Percentiles rank a stretch among this genome's conserved stretches.
Conservation (phyloP, 2,113 vertebrate species). For the Catharus minimus region DNA sequence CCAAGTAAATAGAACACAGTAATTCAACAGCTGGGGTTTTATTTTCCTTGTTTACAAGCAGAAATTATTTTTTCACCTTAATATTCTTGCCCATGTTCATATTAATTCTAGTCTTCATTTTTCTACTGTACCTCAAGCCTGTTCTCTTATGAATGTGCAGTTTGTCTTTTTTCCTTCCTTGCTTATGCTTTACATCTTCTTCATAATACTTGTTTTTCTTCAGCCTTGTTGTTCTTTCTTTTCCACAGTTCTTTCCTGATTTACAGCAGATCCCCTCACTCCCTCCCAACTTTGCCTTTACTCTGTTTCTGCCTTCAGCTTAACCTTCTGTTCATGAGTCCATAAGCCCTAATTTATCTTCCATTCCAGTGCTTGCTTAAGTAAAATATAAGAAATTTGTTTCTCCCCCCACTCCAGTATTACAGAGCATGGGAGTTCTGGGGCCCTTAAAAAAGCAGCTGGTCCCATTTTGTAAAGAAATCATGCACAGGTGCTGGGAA, state of each 20-base stretch:
- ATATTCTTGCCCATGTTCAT: background rate
- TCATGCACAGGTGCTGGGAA: constrained; percentile 4
- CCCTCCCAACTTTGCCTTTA: background rate
- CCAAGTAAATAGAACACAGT: background rate
- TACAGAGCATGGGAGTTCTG: background rate
- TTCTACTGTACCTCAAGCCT: background rate
- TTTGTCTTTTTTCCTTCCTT: background rate
- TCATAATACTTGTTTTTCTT: background rate
- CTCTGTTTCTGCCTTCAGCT: constrained; percentile 1
- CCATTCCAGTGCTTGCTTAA: background rate
- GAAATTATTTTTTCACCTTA: background rate
- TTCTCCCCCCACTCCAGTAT: background rate
- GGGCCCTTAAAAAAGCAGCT: constrained; percentile 31
- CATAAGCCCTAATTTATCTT: constrained; percentile 18
- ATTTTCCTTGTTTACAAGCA: background rate
- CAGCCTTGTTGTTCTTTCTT: background rate
- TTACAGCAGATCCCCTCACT: background rate
- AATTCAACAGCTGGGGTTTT: background rate
- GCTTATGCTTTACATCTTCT: background rate
- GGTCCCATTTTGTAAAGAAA: constrained; percentile 10
- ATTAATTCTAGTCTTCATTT: background rate
- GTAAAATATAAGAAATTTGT: background rate
- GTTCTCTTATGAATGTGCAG: background rate
- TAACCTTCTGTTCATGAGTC: background rate
- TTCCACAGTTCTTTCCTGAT: background rate